A percentile compares a stretch with the other conserved stretches of the same genome.
These are phyloP conservation scores for Psittacula derbiana DNA, from an alignment of 2,797 vertebrate species.

Conservation along the genomic window DNA sequence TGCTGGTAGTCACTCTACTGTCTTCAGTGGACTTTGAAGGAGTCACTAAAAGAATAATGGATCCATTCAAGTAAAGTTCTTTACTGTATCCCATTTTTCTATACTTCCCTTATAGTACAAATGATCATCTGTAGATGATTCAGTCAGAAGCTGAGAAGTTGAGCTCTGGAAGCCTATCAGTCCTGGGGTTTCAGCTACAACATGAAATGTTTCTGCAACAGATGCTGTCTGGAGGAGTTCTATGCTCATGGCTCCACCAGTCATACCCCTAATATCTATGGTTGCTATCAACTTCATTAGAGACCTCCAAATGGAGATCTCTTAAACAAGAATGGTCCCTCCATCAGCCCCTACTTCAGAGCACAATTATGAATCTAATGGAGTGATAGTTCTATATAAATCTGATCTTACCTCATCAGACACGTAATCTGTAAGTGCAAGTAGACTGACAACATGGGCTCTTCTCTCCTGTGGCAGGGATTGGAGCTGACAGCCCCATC, in stretches of 20 bases:
- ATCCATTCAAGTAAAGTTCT: background rate
- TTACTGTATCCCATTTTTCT: background rate
- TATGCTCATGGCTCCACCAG: rapidly evolving
- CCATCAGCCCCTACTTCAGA: background rate
- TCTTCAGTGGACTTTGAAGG: background rate
- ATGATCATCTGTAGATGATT: background rate
- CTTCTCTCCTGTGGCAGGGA: background rate
- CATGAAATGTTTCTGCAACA: background rate
- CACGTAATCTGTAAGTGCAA: background rate
- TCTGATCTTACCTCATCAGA: background rate
- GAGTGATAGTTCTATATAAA: background rate
- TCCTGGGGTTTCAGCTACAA: background rate
- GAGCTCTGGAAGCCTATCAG: background rate
- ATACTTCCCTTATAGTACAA: background rate
- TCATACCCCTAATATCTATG: background rate
- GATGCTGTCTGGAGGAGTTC: background rate
- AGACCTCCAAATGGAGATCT: background rate
- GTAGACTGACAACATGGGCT: background rate
- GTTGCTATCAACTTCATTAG: background rate
- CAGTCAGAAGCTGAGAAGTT: background rate
- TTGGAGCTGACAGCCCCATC: constrained; percentile 9
- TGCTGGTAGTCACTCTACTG: background rate
- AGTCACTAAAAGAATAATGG: background rate
- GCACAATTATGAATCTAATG: background rate
- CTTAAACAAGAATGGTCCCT: background rate